Conservation (phyloP, 1,140 invertebrate genomes). For the Temnothorax curvispinosus region DNA sequence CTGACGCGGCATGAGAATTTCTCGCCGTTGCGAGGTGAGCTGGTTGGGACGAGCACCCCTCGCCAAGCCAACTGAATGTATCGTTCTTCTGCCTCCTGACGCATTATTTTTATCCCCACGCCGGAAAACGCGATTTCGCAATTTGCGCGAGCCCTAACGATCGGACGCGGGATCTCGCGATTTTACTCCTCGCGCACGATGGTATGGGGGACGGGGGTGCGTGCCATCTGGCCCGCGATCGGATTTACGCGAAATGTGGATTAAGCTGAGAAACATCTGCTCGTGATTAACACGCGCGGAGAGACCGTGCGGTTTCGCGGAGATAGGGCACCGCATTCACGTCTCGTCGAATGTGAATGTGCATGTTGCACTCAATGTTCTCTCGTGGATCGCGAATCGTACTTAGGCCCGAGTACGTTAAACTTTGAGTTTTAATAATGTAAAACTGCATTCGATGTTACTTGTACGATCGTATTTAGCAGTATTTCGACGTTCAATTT, state of each 20-base stretch:
- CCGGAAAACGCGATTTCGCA: neutral
- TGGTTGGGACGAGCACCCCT: neutral
- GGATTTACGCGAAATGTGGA: neutral
- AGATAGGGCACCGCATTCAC: neutral
- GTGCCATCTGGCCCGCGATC: neutral
- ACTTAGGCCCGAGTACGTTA: neutral
- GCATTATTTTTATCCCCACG: neutral
- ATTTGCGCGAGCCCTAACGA: neutral
- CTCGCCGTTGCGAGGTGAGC: neutral
- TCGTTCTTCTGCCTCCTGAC: neutral
- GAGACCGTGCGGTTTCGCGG: neutral
- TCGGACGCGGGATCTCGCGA: neutral
- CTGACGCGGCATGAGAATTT: neutral
- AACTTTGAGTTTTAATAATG: neutral
- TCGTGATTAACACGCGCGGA: constrained; percentile 4
- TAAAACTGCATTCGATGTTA: neutral
- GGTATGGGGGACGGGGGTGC: too few relatives aligned
- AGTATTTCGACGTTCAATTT: neutral
- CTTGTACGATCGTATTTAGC: neutral
- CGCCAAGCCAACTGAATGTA: neutral
- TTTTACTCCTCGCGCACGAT: neutral
- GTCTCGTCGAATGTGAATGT: neutral
- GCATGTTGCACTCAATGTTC: neutral
- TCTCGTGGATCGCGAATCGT: neutral
- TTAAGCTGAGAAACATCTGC: constrained; percentile 16